These are phyloP conservation scores for Strigamia crassipes DNA, from an alignment of 2,888 invertebrate genomes.

Conservation along the genomic window DNA sequence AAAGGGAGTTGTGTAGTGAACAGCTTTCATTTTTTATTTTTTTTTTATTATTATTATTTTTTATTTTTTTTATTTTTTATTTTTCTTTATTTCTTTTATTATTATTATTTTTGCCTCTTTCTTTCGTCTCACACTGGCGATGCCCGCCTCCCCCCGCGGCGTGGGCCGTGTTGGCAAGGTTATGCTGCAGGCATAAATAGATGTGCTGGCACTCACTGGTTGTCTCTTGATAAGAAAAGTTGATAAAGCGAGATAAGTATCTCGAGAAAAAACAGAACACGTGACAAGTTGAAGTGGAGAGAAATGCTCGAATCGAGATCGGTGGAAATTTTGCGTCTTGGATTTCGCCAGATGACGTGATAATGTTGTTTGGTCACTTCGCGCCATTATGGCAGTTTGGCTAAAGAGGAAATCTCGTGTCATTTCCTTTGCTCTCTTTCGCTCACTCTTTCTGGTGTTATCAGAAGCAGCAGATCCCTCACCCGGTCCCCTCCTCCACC, in stretches of 20 bases:
- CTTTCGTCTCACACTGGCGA: background rate
- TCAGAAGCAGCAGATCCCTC: slow-evolving; percentile 23
- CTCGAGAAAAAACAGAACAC: slow-evolving; percentile 16
- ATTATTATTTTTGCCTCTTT: slow-evolving; percentile 1
- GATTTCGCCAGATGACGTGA: slow-evolving; percentile 10
- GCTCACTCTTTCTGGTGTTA: slow-evolving; percentile 25
- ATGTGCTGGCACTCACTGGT: slow-evolving; percentile 21
- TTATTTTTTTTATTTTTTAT: background rate
- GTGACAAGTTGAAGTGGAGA: slow-evolving; percentile 21
- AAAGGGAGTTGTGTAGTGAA: background rate
- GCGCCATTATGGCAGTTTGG: slow-evolving; percentile 21
- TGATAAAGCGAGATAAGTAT: slow-evolving; percentile 21
- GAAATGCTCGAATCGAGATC: background rate
- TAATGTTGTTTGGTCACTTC: slow-evolving; percentile 21
- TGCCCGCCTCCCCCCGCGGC: background rate
- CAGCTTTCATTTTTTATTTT: background rate
- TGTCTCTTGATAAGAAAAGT: slow-evolving; percentile 21
- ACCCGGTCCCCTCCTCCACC: slow-evolving; percentile 13
- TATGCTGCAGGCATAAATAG: slow-evolving; percentile 21
- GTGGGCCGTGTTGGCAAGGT: slow-evolving; percentile 21
- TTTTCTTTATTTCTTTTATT: background rate
- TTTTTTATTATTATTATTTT: slow-evolving; percentile 1
- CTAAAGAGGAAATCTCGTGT: slow-evolving; percentile 46
- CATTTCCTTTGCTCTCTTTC: slow-evolving; percentile 41
- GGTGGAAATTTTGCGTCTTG: background rate